Evolutionary conservation across 2,113 vertebrate genomes (phyloP), one percentile per base, ranked within the genome.

Genomic region (Synodontis membranacea): DNA sequence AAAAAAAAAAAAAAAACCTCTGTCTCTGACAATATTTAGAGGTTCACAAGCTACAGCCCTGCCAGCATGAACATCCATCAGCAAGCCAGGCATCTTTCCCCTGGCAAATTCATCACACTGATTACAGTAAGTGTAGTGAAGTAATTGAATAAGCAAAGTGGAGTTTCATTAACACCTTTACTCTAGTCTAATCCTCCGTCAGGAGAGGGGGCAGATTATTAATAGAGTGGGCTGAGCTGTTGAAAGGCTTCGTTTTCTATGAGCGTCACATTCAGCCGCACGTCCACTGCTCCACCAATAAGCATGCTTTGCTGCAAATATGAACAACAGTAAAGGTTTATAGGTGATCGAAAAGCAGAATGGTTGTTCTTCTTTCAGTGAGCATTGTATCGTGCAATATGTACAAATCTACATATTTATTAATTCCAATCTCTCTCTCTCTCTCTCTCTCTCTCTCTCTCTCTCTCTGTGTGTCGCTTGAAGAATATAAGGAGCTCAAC

Each of bases 161-260:
- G 88, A 82, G 78, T 81, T 89, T 75, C 62, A 88, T 88, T 86
- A 89, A 89, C 89, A 89, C 81, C 56, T 88, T 74, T 78, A 82
- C 86, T 85, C 70, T 78, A 68, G 48, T 86, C 66, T 76, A 87
- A 88, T 88, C 89, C 66, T 15, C n/a, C 64, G 54, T 31, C 75
- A n/a, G 12, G 54, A n/a, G 64, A 66, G 56, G 34, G 75, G 62
- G 68, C 56, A 66, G 70, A 12, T 83, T 87, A 87, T 83, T 83
- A 87, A 82, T 56, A 79, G 50, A 42, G 60, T 28, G 52, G 62
- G 66, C 28, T 28, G 79, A 56, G 68, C 86, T 83, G 42, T 52
- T 14, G n/a, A 37, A 48, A 62, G 56, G 50, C 15, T 39, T 21
- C 5, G 37, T 68, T 86, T 56, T 70, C 39, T 25, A 46, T 58